Base-by-base conservation (phyloP, 2,797 vertebrate species). In the Octomys mimax region DNA sequence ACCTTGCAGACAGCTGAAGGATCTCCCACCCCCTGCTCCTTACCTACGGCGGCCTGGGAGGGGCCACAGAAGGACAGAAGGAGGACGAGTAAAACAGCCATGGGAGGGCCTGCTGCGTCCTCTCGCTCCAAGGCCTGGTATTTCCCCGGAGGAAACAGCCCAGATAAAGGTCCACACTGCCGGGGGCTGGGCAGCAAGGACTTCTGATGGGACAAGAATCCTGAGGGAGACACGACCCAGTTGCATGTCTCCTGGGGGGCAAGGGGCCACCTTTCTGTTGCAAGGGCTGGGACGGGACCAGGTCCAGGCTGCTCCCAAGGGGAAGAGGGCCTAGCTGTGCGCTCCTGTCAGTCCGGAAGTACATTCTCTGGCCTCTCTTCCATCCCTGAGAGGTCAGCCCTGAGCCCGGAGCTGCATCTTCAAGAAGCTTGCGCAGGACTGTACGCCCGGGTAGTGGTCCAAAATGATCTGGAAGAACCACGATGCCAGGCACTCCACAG, bases 21-120 rank as follows among this genome's bases (percentile, higher is more conserved):
- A 36, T 42, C 36, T 10, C 62, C 54, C 22, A 54, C 71, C 39
- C 36, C 26, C 64, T 79, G 75, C 36, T 81, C 64, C 95, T 97
- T 96, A 97, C 97, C 97, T 96, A 95, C 85, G n/a, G 73, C 66
- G 42, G 95, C 90, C 94, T 21, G 73, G 10, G 68, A 33, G 21
- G 2, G 1, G 6, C 59, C 94, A 61, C 26, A 18, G 1, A 97
- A 83, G 79, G 57, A 52, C 91, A 96, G 86, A 28, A 96, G 89
- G 39, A 95, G 61, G 24, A 96, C 16, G 49, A 95, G 39, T 46
- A 87, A 57, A 49, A 64, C 64, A 1, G 87, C 95, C 97, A 98
- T 97, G 92, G n/a, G 31, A 96, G 46, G 94, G 94, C 54, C 62
- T 87, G 75, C 70, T 68, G 57, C 87, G 66, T 31, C 78, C 70